Base-by-base conservation (phyloP, 2,888 invertebrate species). In the Aphidoletes aphidimyza region DNA sequence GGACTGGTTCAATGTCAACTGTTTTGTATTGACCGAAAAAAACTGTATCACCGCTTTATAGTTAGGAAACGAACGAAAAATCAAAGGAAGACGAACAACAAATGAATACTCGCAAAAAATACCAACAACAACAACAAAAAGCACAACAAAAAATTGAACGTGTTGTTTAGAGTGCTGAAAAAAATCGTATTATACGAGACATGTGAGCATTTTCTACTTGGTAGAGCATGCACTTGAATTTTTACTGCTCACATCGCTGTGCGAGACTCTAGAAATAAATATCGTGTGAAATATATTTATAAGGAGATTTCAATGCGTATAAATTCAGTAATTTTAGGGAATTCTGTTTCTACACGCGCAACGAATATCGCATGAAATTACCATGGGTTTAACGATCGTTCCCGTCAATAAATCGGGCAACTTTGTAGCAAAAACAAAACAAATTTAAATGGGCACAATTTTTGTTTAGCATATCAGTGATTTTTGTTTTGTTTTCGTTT, bases 171-270 rank as follows among this genome's bases (percentile, higher is more conserved):
- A n/a, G n/a, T n/a, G n/a, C n/a, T n/a, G n/a, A n/a, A n/a, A n/a
- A n/a, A n/a, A n/a, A n/a, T n/a, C n/a, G n/a, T n/a, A n/a, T n/a
- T n/a, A n/a, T n/a, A 30, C 69, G 30, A 8, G 14, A 69, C 26
- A 69, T 30, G 34, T 34, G 14, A 30, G 69, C 69, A 30, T 69
- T 69, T 69, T 69, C 69, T 69, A 69, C 69, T 69, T 69, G 69
- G 69, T 14, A 14, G 14, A 69, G 69, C 69, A 69, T 69, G 69
- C 34, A 69, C 69, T 69, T 69, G 69, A 69, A 69, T 69, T 69
- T 69, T 69, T 30, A 30, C 69, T n/a, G 22, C 54, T 54, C 22
- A 54, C 9, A 30, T 17, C 34, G 14, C 14, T 1, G 2, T 26
- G 14, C 14, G 8, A 42, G 8, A 42, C 30, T 14, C 8, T 69